Evolutionary conservation across 2,888 invertebrate species (phyloP).

Genomic region (Lasioglossum vierecki): DNA sequence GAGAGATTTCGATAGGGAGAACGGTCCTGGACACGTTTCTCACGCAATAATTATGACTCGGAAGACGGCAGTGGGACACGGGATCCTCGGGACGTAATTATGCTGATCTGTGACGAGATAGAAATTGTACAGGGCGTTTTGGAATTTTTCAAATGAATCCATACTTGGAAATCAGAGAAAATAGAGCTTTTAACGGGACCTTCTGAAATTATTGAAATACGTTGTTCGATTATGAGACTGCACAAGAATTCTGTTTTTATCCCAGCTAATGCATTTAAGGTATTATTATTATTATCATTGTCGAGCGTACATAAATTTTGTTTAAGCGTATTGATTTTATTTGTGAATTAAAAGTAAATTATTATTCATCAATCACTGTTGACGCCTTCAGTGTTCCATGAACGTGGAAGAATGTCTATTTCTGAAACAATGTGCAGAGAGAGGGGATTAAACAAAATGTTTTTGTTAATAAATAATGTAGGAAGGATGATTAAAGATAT

Average conservation of each 20-base stretch:
- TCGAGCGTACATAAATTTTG: too few species aligned
- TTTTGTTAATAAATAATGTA: not conserved
- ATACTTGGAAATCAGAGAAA: not conserved
- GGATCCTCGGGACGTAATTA: not conserved
- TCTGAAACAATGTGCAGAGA: too few species aligned
- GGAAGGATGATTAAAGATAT: not conserved
- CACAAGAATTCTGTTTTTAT: not conserved
- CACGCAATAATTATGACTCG: conserved; percentile 3
- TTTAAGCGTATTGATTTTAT: too few species aligned
- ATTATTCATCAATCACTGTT: too few species aligned
- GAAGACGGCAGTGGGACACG: not conserved
- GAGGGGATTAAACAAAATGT: not conserved
- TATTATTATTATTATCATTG: too few species aligned
- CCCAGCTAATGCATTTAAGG: not conserved
- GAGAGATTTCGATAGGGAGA: not conserved
- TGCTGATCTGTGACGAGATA: not conserved
- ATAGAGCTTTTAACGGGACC: not conserved
- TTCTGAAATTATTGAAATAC: not conserved
- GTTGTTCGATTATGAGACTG: not conserved
- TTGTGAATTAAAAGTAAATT: too few species aligned
- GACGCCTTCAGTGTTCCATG: too few species aligned
- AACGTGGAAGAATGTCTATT: too few species aligned
- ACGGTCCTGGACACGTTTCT: not conserved
- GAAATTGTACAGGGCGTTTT: not conserved
- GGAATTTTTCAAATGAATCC: not conserved